These are phyloP conservation scores for Tupaia chinensis DNA, from an alignment of 2,113 vertebrate genomes.

Conservation along the genomic window DNA sequence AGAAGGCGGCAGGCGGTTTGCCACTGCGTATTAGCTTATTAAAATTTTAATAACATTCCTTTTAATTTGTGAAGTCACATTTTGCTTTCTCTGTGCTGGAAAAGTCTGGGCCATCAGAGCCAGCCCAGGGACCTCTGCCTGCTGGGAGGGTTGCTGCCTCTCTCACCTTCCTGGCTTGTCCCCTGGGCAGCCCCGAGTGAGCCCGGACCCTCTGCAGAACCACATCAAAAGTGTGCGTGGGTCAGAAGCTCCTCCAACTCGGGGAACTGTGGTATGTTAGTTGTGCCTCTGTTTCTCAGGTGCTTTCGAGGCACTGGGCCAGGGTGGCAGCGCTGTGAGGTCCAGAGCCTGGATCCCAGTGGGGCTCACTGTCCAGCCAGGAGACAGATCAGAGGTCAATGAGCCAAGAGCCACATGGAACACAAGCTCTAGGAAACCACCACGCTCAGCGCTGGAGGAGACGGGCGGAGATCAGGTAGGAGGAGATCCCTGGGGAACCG, in stretches of 20 bases:
- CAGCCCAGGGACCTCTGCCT: constrained; percentile 30
- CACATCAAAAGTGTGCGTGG: neutral
- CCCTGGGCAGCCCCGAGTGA: too few species aligned
- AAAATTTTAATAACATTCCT: neutral
- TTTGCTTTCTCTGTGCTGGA: constrained; percentile 73
- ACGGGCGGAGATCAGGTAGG: rapidly evolving
- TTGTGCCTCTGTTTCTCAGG: rapidly evolving
- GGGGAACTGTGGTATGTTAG: rapidly evolving
- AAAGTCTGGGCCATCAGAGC: constrained; percentile 55
- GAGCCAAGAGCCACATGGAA: rapidly evolving
- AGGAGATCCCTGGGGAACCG: neutral
- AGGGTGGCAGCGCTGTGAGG: too few species aligned
- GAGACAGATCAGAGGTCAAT: neutral
- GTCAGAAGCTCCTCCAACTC: neutral
- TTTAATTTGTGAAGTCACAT: constrained; percentile 69
- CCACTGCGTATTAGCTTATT: constrained; percentile 57
- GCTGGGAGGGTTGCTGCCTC: rapidly evolving
- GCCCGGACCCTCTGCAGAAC: neutral
- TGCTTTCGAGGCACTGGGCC: neutral
- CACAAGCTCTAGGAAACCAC: rapidly evolving
- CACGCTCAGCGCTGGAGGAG: too few species aligned
- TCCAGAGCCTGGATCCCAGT: too few species aligned
- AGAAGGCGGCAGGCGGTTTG: constrained; percentile 18
- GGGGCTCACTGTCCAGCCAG: too few species aligned
- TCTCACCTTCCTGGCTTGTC: neutral